These are phyloP conservation scores for Elephas maximus DNA, from an alignment of 2,113 vertebrate genomes.

Conservation along the genomic window DNA sequence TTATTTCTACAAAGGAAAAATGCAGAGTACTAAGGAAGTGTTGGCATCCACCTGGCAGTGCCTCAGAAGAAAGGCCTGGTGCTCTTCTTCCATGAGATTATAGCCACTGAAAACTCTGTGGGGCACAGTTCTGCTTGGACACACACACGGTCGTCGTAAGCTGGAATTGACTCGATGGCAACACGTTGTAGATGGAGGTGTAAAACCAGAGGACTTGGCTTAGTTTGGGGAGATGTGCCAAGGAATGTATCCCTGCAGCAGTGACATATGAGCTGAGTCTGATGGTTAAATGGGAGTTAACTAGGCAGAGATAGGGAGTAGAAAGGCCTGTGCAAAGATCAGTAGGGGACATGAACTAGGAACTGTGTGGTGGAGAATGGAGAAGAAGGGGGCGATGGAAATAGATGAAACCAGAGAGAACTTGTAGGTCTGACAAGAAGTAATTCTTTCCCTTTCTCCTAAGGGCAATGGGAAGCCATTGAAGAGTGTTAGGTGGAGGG, in stretches of 20 bases:
- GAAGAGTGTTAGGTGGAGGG: background rate
- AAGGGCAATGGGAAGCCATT: background rate
- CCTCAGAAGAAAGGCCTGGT: no score
- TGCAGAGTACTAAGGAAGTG: background rate
- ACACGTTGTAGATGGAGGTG: background rate
- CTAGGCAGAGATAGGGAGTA: background rate
- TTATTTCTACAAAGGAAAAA: background rate
- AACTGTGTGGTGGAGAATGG: background rate
- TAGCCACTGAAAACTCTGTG: no score
- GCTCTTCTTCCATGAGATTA: no score
- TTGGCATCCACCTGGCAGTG: no score
- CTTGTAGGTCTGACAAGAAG: no score
- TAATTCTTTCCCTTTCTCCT: background rate
- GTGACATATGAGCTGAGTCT: background rate
- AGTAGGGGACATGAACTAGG: background rate
- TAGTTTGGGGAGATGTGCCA: slow-evolving; percentile 21
- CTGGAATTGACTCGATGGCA: no score
- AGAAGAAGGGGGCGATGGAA: background rate
- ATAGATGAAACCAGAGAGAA: background rate
- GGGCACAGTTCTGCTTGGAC: no score
- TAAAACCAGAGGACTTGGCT: slow-evolving; percentile 16
- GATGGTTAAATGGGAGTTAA: slow-evolving; percentile 12
- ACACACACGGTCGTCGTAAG: no score
- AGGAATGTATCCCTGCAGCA: background rate
- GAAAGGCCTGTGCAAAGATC: background rate